phyloP scores from a whole-genome alignment of 1,140 invertebrate genomes.

The Hirudo medicinalis region DNA sequence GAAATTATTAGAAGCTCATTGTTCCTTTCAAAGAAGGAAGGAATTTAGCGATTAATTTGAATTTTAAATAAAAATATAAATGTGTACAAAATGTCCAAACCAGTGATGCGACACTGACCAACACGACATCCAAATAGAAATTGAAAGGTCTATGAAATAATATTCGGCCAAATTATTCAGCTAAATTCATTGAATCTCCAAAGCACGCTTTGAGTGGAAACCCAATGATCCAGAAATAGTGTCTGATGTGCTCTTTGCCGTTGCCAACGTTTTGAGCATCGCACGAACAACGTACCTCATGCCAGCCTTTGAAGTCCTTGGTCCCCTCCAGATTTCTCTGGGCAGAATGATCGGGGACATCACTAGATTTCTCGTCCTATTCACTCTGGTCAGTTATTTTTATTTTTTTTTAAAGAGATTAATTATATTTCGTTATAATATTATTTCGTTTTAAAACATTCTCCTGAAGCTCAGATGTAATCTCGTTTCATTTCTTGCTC shows the following conservation, averaged over 20 bases:
- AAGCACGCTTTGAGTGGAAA: constrained; percentile 40
- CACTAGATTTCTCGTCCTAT: constrained; percentile 40
- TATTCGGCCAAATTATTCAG: not conserved
- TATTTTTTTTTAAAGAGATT: not conserved
- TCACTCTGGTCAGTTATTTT: constrained; percentile 37
- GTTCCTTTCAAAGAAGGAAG: no score
- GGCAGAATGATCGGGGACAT: constrained; percentile 42
- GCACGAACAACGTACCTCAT: constrained; percentile 41
- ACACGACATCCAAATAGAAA: not conserved
- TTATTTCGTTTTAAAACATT: no score
- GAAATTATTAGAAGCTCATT: no score
- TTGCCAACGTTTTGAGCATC: constrained; percentile 42
- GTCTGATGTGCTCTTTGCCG: constrained; percentile 40
- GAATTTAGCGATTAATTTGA: no score
- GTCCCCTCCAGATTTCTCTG: constrained; percentile 41
- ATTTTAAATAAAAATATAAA: no score
- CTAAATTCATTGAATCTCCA: not conserved
- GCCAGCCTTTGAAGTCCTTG: constrained; percentile 42
- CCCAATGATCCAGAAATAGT: constrained; percentile 41
- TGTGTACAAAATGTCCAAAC: no score
- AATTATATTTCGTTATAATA: no score
- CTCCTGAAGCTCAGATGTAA: no score
- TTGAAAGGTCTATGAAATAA: not conserved
- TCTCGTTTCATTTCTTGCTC: no score
- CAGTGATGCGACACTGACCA: not conserved